Conservation (phyloP, 2,113 vertebrate species). For the Pedetes capensis region DNA sequence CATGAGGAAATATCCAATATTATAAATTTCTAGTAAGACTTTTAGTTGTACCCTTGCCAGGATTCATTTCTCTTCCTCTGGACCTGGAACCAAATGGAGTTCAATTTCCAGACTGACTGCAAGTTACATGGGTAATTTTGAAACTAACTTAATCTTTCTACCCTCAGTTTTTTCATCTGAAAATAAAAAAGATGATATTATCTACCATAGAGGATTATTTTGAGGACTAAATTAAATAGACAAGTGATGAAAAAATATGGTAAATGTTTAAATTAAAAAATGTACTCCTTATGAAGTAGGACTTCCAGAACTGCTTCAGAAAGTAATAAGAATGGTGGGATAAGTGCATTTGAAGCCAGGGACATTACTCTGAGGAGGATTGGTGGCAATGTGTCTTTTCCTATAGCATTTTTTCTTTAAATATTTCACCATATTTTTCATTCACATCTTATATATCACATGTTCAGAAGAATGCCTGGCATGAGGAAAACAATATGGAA, state of each 20-base stretch:
- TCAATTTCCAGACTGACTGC: neutral
- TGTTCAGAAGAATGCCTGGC: neutral
- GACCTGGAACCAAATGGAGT: neutral
- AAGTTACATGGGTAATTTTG: too few species aligned
- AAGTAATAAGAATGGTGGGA: too few species aligned
- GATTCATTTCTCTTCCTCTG: neutral
- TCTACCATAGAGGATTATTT: neutral
- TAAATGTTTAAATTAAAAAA: too few species aligned
- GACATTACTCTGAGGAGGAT: too few species aligned
- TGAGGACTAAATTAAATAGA: neutral
- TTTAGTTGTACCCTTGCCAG: neutral
- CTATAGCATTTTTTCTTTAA: too few species aligned
- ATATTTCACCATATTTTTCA: too few species aligned
- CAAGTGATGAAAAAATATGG: too few species aligned
- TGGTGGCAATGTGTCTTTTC: too few species aligned
- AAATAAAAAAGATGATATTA: neutral
- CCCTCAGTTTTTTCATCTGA: neutral
- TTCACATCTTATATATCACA: neutral
- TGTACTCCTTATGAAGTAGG: too few species aligned
- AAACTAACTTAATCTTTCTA: neutral
- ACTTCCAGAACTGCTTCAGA: too few species aligned
- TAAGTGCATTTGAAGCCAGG: too few species aligned
- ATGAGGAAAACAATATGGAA: neutral
- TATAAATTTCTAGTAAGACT: neutral
- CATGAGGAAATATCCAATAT: neutral